phyloP scores from a whole-genome alignment of 2,888 invertebrate genomes.

The Eupithecia subumbrata region DNA sequence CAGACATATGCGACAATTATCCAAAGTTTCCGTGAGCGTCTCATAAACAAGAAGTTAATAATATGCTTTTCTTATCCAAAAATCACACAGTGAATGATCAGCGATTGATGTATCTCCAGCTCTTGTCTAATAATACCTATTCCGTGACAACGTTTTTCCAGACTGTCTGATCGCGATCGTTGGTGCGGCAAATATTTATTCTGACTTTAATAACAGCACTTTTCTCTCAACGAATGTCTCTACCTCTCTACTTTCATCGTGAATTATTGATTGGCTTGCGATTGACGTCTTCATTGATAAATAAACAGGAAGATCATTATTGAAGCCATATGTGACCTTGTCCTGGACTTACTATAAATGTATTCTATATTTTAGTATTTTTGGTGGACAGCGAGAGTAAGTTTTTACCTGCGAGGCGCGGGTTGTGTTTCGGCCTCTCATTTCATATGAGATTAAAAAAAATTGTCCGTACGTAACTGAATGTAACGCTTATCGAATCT shows the following conservation, averaged over 20 bases:
- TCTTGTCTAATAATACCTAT: background rate
- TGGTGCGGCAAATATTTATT: constrained; percentile 34
- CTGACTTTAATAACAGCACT: constrained; percentile 25
- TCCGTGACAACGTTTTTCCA: constrained; percentile 16
- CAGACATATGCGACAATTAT: no score
- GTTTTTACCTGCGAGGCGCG: background rate
- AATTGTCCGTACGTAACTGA: background rate
- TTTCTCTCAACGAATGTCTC: constrained; percentile 31
- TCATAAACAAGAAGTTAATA: background rate
- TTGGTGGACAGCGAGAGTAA: background rate
- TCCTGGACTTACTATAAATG: background rate
- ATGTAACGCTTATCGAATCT: no score
- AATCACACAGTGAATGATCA: background rate
- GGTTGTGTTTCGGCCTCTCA: no score
- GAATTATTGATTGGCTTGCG: constrained; percentile 17
- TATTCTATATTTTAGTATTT: background rate
- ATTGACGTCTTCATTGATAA: background rate
- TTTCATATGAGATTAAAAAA: background rate
- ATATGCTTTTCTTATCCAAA: background rate
- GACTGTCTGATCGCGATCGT: constrained; percentile 20
- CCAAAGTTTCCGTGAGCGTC: no score
- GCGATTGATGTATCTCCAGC: background rate
- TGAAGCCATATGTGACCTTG: background rate
- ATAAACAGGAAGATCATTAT: constrained; percentile 5
- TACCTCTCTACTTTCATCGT: constrained; percentile 28